Base-by-base conservation (phyloP, 2,888 invertebrate genomes). In the Amiota mariae region DNA sequence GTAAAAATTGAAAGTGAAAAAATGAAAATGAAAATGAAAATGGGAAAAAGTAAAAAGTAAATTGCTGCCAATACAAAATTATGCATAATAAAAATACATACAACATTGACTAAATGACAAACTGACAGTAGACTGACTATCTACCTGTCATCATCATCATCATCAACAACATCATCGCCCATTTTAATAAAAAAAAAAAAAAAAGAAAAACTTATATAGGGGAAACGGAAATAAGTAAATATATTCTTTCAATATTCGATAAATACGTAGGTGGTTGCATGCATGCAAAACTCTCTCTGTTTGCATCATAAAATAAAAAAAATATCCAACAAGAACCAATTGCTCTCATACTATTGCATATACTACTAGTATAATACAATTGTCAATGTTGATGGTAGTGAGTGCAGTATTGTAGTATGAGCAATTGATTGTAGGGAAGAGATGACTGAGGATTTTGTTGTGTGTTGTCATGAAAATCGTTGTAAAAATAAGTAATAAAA, bases 21-120 rank as follows among this genome's bases (percentile, higher is more conserved):
- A 66, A 59, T 13, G 24, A 24, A 24, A 24, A 59, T 13, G 24
- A 24, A 24, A 24, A 24, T 15, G 18, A 13, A 56, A 56, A 56
- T 20, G 11, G 24, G 20, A 11, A 59, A 59, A 59, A n/a, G 59
- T 59, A 11, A 59, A 59, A 59, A n/a, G 59, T 20, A 18, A 47
- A 82, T 84, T 82, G 82, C 82, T 82, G 83, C 75, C 82, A 82
- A 84, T 82, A 84, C 82, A 83, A 81, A 82, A 84, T 82, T 84
- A 84, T 84, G 82, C 82, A 84, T 84, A 84, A 82, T 84, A 82
- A 82, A 36, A 82, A 82, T 79, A 73, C 84, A 84, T 36, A 24
- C 24, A 0, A 36, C 36, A 36, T 24, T 24, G 24, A 24, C 24
- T 24, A 3, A 24, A 24, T 24, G 36, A 36, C 6, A 1, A 6